Conservation (phyloP, 2,888 invertebrate species). For the Perizoma flavofasciatum region DNA sequence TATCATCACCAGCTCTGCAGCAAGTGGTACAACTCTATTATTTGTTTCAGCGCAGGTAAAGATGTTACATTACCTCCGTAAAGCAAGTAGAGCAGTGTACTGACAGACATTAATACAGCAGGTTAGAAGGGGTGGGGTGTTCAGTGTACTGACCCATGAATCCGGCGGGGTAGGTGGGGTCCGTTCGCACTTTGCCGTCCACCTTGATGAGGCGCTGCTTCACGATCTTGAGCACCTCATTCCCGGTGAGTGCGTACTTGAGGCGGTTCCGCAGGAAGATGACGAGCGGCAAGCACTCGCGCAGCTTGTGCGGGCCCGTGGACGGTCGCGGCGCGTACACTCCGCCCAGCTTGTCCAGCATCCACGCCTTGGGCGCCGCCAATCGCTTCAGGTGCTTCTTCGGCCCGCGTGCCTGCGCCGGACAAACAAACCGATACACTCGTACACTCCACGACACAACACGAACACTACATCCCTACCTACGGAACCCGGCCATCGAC, state of each 20-base stretch:
- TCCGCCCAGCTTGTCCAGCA: slow-evolving; percentile 99
- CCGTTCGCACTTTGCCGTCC: slow-evolving; percentile 98
- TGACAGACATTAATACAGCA: too few species aligned
- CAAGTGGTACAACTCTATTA: too few species aligned
- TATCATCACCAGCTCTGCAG: too few species aligned
- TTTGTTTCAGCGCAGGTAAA: too few species aligned
- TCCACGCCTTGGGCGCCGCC: slow-evolving; percentile 99
- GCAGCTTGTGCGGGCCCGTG: slow-evolving; percentile 98
- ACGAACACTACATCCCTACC: not conserved
- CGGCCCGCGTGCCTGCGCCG: slow-evolving; percentile 96
- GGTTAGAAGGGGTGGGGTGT: too few species aligned
- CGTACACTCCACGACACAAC: slow-evolving; percentile 8
- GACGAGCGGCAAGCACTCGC: slow-evolving; percentile 98
- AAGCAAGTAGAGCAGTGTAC: too few species aligned
- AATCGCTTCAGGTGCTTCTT: slow-evolving; percentile 99
- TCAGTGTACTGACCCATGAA: slow-evolving; percentile 95
- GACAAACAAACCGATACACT: slow-evolving; percentile 28
- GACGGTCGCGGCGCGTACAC: slow-evolving; percentile 99
- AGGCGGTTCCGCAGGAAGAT: slow-evolving; percentile 98
- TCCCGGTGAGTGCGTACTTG: slow-evolving; percentile 98
- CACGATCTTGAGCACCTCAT: slow-evolving; percentile 98
- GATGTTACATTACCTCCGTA: too few species aligned
- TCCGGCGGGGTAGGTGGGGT: slow-evolving; percentile 98
- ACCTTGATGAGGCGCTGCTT: slow-evolving; percentile 99
- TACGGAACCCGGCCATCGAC: too few species aligned